Evolutionary conservation across 1,140 invertebrate species (phyloP), one percentile per base, ranked within the genome.

Genomic region (Drosophila takahashii): DNA sequence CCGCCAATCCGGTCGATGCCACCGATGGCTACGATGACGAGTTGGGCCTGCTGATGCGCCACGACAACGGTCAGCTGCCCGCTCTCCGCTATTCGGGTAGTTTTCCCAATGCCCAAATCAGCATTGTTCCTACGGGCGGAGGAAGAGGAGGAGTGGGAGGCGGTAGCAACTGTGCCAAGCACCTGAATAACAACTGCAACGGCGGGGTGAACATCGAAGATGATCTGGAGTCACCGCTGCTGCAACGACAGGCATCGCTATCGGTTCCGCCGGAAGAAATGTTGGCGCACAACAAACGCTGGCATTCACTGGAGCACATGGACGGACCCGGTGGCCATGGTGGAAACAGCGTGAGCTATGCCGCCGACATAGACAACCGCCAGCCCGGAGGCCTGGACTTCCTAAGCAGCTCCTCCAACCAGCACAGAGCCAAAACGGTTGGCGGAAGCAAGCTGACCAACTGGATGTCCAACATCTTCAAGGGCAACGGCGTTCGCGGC

Each of bases 261-360:
- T 79, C 92, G 90, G 44, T 90, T 92, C 57, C 93, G 81, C 74
- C 93, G 91, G 85, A 92, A 77, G 83, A 94, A 91, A 81, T 92
- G 92, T 44, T 92, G 90, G 81, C 92, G 77, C 93, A 92, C 26
- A 91, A 94, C 22, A 96, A 96, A 92, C 94, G 95, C 78, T 97
- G 96, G 95, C 94, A 94, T 75, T 97, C 96, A n/a, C 92, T 96
- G 22, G 96, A 97, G 93, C 94, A 95, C 72, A 93, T 95, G 18
- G 93, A 92, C 9, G 66, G 67, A 90, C 93, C 93, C 11, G 79
- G 84, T 39, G 78, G 72, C 9, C 70, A 37, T 87, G 80, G 94
- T 90, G 78, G 86, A 9, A 91, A 90, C 32, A 91, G 81, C 37
- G 90, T 91, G 7, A 91, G 90, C 72, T 91, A 91, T 73, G 87